phyloP scores from a whole-genome alignment of 2,888 invertebrate species.

The Cynaeus angustus region DNA sequence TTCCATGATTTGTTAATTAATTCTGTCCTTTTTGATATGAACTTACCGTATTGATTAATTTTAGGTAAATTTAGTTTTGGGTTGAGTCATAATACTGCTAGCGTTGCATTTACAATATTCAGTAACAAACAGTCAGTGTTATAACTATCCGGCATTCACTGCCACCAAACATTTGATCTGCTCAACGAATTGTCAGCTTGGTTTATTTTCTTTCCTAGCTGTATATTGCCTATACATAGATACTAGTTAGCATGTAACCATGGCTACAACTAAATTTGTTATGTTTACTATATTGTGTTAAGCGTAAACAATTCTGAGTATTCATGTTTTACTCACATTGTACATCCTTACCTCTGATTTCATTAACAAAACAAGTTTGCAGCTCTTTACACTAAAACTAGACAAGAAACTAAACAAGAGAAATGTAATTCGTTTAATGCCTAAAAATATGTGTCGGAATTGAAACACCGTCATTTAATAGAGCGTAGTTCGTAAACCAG shows the following conservation, averaged over 20 bases:
- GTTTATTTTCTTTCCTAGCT: background rate
- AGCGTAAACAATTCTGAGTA: background rate
- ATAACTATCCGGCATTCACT: too few species aligned
- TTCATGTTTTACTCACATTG: slow-evolving; percentile 16
- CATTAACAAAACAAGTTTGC: slow-evolving; percentile 24
- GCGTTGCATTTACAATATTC: too few species aligned
- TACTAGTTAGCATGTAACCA: slow-evolving; percentile 15
- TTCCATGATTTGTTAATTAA: too few species aligned
- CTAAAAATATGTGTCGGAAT: background rate
- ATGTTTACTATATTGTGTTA: slow-evolving; percentile 21
- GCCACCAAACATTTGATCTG: too few species aligned
- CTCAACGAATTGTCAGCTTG: background rate
- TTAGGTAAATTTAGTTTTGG: too few species aligned
- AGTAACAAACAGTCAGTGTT: too few species aligned
- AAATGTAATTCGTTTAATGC: background rate
- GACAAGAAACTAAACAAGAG: background rate
- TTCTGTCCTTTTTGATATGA: too few species aligned
- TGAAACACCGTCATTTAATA: slow-evolving; percentile 18
- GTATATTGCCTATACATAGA: background rate
- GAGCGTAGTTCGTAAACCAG: slow-evolving; percentile 24
- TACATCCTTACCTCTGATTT: slow-evolving; percentile 11
- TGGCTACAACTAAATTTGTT: slow-evolving; percentile 11
- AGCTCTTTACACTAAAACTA: slow-evolving; percentile 1
- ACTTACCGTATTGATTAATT: too few species aligned
- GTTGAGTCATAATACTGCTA: too few species aligned